Base-by-base conservation (phyloP, 2,888 invertebrate genomes). In the Acanthacorydalis orientalis region DNA sequence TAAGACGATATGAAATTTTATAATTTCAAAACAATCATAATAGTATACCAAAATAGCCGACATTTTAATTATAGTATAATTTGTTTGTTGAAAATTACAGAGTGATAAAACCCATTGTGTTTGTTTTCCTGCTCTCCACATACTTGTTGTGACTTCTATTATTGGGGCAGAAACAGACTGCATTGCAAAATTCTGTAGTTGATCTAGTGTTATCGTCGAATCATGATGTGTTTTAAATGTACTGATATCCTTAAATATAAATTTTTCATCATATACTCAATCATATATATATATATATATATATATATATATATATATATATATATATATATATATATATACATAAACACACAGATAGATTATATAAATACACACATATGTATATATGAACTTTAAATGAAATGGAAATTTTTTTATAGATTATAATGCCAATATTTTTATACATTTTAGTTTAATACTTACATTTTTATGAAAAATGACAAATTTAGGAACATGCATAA, bases 401-500 rank as follows among this genome's bases (percentile, higher is more conserved):
- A 34, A 34, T 34, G 35, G 11, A 34, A 34, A 11, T 34, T 34
- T 34, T 34, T 34, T 11, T 34, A 10, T 34, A 10, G 8, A 23
- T 2, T 15, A 16, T 41, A 7, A 40, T 23, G n/a, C n/a, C n/a
- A n/a, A n/a, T n/a, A n/a, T n/a, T n/a, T n/a, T n/a, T n/a, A n/a
- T n/a, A n/a, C n/a, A n/a, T n/a, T n/a, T n/a, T n/a, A n/a, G n/a
- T 7, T 41, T 16, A 15, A 11, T 1, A 12, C 23, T 1, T 41
- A 41, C 41, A 7, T 41, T 10, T 37, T 37, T 37, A 37, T 37
- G 37, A 9, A 75, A 89, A 57, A 83, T 75, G 10, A 87, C 63
- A 14, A 90, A 67, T 0, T 84, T 76, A 0, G 90, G 90, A 64
- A 87, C 90, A 55, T 78, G 74, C 56, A 70, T 65, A 52, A 90